These are phyloP conservation scores for Lucilia sericata DNA, from an alignment of 1,140 invertebrate genomes.

Conservation along the genomic window DNA sequence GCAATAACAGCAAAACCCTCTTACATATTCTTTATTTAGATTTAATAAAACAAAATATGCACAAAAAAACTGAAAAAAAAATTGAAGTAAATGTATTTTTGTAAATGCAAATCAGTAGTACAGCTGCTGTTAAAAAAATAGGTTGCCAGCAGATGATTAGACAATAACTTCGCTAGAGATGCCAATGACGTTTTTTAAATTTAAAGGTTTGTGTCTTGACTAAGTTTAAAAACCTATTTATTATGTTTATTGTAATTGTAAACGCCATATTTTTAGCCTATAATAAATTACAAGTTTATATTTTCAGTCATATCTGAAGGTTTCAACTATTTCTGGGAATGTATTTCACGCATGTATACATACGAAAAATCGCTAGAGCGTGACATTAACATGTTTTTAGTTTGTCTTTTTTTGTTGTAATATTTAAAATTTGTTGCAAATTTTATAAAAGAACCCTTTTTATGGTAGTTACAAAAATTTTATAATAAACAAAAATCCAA, in stretches of 20 bases:
- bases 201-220: no score
- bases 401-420: neutral
- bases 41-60: neutral
- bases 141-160: neutral
- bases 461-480: neutral
- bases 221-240: no score
- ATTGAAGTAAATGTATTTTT: neutral
- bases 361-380: neutral
- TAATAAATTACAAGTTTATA: neutral
- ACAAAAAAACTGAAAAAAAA: neutral
- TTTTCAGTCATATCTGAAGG: neutral
- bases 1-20: conserved; percentile 2
- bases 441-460: conserved; percentile 15
- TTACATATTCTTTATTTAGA: conserved; percentile 7
- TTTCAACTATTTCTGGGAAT: conserved; percentile 17
- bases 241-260: no score
- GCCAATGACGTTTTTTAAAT: no score
- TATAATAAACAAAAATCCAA: neutral
- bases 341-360: neutral
- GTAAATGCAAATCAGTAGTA: neutral
- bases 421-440: neutral
- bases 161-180: no score
- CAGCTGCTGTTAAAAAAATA: neutral
- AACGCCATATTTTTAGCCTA: no score
- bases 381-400: conserved; percentile 7